Evolutionary conservation across 2,888 invertebrate genomes (phyloP), one percentile per base, ranked within the genome.

Genomic region (Desoria tigrina): DNA sequence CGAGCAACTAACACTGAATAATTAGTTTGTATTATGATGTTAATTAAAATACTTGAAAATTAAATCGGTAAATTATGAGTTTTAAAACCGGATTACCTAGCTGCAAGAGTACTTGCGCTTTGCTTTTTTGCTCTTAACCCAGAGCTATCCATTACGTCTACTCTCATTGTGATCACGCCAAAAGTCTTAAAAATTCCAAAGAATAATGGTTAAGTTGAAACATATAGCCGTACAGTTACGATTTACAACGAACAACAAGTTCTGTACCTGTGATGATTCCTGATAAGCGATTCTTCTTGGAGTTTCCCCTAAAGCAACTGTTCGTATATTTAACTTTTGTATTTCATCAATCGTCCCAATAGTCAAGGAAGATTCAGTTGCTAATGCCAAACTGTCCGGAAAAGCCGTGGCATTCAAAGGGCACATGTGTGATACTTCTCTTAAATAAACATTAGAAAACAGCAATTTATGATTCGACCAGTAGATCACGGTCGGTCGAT

Each of bases 271-370:
- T 16, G 94, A 89, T 49, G 86, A 85, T 79, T 94, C 95, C 80
- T 98, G 98, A 80, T 98, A 94, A 0, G 96, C 91, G 78, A 99
- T 96, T 66, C 97, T 84, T 60, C 94, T 84, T 0, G 97, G 95
- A 0, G 94, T 92, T 82, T 99, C 99, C 1, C 93, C 92, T 1
- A 99, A 83, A 0, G 94, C 92, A 23, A 99, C 94, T 0, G 96
- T 96, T 63, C 98, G 84, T 76, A 98, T 98, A 81, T 98, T 97
- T 21, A 98, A 82, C 79, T 98, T 98, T 81, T 98, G 97, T 72
- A 98, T 98, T 81, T 98, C 97, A 81, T 98, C 98, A 77, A 98
- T 97, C 0, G 95, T 96, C 68, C 97, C 97, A 79, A 99, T 92
- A 0, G 96, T 92, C 1, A 96, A 87, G 2, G 90, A 89, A 74